phyloP scores from a whole-genome alignment of 2,888 invertebrate genomes.

The Dascillus cervinus region DNA sequence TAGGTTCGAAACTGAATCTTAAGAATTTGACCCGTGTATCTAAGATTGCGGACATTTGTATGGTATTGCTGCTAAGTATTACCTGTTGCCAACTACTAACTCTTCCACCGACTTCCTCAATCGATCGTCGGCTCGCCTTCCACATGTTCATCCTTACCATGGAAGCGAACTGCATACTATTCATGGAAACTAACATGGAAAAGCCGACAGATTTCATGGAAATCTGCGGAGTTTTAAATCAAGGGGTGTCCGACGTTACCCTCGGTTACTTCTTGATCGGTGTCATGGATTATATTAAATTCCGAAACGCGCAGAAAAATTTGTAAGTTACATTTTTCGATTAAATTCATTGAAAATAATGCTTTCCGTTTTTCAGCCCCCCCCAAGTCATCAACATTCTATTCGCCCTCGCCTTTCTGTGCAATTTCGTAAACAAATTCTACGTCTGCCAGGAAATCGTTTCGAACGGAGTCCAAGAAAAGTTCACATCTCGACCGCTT shows the following conservation, averaged over 20 bases:
- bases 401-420: slow-evolving; percentile 84
- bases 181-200: slow-evolving; percentile 89
- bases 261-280: slow-evolving; percentile 82
- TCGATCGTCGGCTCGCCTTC: no score
- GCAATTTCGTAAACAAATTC: slow-evolving; percentile 94
- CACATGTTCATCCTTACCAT: no score
- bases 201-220: slow-evolving; percentile 75
- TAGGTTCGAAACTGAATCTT: slow-evolving; percentile 82
- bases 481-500: slow-evolving; percentile 56
- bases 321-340: slow-evolving; percentile 47
- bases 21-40: slow-evolving; percentile 89
- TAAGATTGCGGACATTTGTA: slow-evolving; percentile 85
- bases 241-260: slow-evolving; percentile 85
- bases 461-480: slow-evolving; percentile 74
- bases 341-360: no score
- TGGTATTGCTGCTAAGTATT: slow-evolving; percentile 78
- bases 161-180: no score
- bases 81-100: slow-evolving; percentile 77
- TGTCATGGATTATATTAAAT: slow-evolving; percentile 85
- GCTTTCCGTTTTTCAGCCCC: no score
- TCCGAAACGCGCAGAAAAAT: slow-evolving; percentile 50
- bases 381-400: slow-evolving; percentile 81
- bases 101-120: no score
- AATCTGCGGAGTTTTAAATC: slow-evolving; percentile 78
- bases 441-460: slow-evolving; percentile 92